phyloP scores from a whole-genome alignment of 2,113 vertebrate genomes.

The Uria lomvia region DNA sequence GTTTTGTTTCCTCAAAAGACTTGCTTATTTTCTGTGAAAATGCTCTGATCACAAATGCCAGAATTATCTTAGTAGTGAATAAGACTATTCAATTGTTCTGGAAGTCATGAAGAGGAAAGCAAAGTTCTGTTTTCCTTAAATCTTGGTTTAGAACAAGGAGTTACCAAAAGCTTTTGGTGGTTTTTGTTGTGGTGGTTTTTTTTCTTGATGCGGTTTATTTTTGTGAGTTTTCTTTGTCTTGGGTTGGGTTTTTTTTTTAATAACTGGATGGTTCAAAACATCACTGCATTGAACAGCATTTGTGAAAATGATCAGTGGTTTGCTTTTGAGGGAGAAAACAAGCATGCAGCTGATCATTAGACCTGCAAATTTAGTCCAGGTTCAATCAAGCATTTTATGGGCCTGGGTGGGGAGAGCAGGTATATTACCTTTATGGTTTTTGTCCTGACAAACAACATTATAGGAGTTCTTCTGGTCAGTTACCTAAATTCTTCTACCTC shows the following conservation, averaged over 20 bases:
- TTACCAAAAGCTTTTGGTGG: not conserved
- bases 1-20: not conserved
- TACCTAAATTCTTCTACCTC: not conserved
- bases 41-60: not conserved
- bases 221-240: too few relatives aligned
- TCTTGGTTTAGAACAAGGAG: not conserved
- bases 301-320: not conserved
- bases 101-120: not conserved
- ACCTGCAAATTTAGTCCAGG: not conserved
- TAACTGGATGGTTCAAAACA: not conserved
- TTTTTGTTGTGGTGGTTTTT: not conserved
- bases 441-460: not conserved
- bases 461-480: not conserved
- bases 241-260: not conserved
- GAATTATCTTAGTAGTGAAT: not conserved
- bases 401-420: accelerated
- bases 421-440: not conserved
- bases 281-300: not conserved
- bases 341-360: not conserved
- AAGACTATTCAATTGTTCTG: not conserved
- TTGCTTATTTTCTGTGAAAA: not conserved
- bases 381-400: not conserved
- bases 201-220: accelerated
- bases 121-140: not conserved
- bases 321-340: not conserved